These are phyloP conservation scores for Anguilla pacifica DNA, from an alignment of 2,797 vertebrate genomes.

Conservation along the genomic window DNA sequence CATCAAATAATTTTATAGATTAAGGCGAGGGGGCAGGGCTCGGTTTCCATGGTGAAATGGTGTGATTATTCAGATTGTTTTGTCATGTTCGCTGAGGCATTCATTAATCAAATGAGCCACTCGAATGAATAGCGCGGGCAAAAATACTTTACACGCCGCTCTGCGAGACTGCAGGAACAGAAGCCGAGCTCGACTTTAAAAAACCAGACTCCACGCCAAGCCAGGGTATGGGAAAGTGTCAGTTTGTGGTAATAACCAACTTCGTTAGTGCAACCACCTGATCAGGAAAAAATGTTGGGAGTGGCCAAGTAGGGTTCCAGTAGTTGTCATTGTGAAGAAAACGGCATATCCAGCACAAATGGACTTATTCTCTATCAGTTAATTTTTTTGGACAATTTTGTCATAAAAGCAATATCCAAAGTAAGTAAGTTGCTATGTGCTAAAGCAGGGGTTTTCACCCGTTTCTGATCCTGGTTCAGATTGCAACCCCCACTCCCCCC, in stretches of 20 bases:
- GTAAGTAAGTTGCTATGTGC: too few relatives aligned
- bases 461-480: too few relatives aligned
- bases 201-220: slow-evolving; percentile 39
- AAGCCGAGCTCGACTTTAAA: slow-evolving; percentile 56
- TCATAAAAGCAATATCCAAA: too few relatives aligned
- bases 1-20: slow-evolving; percentile 90
- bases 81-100: slow-evolving; percentile 86
- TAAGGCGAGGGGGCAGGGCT: slow-evolving; percentile 58
- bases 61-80: slow-evolving; percentile 83
- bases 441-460: too few relatives aligned
- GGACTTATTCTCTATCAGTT: too few relatives aligned
- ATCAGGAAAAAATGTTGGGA: not conserved
- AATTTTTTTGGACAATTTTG: too few relatives aligned
- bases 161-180: slow-evolving; percentile 83
- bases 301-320: not conserved
- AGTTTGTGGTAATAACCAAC: not conserved
- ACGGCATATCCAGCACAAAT: not conserved
- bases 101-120: slow-evolving; percentile 91
- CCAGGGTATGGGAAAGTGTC: not conserved
- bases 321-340: not conserved
- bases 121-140: slow-evolving; percentile 91
- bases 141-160: slow-evolving; percentile 84
- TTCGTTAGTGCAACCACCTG: not conserved
- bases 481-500: too few relatives aligned
- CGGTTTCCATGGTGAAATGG: slow-evolving; percentile 60